Evolutionary conservation across 30 jellyfish, hydroid and myxozoan genomes (phyloP).

Genomic region (Pseudorhiza aurosa): DNA sequence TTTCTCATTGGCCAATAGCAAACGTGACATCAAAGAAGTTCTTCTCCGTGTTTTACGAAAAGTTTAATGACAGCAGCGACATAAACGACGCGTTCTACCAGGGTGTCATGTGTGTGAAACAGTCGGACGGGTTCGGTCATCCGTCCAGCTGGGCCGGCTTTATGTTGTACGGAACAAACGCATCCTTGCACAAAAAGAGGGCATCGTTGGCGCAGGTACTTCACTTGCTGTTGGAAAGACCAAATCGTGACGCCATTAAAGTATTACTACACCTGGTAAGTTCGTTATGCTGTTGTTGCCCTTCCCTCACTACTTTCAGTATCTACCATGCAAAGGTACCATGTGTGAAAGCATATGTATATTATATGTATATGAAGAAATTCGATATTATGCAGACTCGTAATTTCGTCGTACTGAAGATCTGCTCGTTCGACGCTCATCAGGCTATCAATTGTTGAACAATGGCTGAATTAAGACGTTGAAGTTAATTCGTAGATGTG

Average conservation of each 20-base stretch:
- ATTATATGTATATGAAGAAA: too few relatives aligned
- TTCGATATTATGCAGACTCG: too few relatives aligned
- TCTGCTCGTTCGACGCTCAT: too few relatives aligned
- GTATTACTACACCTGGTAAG: slow-evolving; percentile 97
- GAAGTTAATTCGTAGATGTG: too few relatives aligned
- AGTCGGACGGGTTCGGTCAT: slow-evolving; percentile 51
- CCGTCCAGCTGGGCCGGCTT: slow-evolving; percentile 97
- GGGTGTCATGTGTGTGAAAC: slow-evolving; percentile 62
- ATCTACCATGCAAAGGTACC: too few relatives aligned
- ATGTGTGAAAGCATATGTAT: too few relatives aligned
- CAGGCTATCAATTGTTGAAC: too few relatives aligned
- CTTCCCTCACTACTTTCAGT: too few relatives aligned
- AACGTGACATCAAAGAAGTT: slow-evolving; percentile 60
- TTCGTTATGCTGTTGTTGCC: too few relatives aligned
- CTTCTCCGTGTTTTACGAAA: slow-evolving; percentile 68
- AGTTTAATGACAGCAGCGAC: slow-evolving; percentile 53
- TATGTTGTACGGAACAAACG: slow-evolving; percentile 73
- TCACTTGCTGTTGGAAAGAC: slow-evolving; percentile 79
- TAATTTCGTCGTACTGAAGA: too few relatives aligned
- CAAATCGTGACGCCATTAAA: slow-evolving; percentile 93
- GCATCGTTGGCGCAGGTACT: slow-evolving; percentile 81
- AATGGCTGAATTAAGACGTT: too few relatives aligned
- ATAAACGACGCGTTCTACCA: slow-evolving; percentile 71
- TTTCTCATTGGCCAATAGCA: slow-evolving; percentile 89
- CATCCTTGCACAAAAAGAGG: slow-evolving; percentile 64